These are phyloP conservation scores for Himalopsyche anomala DNA, from an alignment of 2,888 invertebrate species.

Conservation along the genomic window DNA sequence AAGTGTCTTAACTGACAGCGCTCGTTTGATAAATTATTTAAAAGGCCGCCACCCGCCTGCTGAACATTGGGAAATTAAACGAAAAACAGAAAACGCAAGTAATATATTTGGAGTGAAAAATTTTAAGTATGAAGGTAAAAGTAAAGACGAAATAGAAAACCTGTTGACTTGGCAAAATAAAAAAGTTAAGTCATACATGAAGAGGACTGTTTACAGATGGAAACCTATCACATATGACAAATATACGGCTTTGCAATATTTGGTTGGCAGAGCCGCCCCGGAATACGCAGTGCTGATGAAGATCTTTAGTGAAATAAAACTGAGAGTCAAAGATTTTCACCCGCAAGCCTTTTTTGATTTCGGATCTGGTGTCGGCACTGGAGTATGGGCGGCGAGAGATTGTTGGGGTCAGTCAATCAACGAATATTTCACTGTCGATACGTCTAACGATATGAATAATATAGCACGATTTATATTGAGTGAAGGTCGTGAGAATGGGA, in stretches of 20 bases:
- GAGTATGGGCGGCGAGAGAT: conserved; percentile 87
- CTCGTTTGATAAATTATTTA: conserved; percentile 79
- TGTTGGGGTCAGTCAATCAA: conserved; percentile 84
- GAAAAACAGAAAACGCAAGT: conserved; percentile 72
- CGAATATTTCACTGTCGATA: conserved; percentile 92
- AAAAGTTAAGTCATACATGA: conserved; percentile 77
- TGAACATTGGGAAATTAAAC: conserved; percentile 76
- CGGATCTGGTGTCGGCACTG: conserved; percentile 93
- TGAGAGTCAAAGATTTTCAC: conserved; percentile 80
- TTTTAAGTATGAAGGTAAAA: conserved; percentile 69
- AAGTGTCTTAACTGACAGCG: conserved; percentile 76
- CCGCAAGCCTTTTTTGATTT: conserved; percentile 92
- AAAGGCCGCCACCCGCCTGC: conserved; percentile 80
- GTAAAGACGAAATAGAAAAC: conserved; percentile 68
- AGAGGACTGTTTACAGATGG: conserved; percentile 84
- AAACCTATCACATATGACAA: conserved; percentile 83
- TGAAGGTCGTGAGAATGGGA: conserved; percentile 80
- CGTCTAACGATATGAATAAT: conserved; percentile 89
- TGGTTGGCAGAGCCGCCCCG: conserved; percentile 82
- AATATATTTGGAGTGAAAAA: conserved; percentile 68
- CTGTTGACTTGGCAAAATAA: conserved; percentile 75
- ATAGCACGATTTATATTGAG: conserved; percentile 84
- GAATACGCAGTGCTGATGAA: conserved; percentile 85
- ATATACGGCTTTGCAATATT: conserved; percentile 82
- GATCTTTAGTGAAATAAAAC: conserved; percentile 85